These are phyloP conservation scores for Achroia grisella DNA, from an alignment of 1,140 invertebrate genomes.

Conservation along the genomic window DNA sequence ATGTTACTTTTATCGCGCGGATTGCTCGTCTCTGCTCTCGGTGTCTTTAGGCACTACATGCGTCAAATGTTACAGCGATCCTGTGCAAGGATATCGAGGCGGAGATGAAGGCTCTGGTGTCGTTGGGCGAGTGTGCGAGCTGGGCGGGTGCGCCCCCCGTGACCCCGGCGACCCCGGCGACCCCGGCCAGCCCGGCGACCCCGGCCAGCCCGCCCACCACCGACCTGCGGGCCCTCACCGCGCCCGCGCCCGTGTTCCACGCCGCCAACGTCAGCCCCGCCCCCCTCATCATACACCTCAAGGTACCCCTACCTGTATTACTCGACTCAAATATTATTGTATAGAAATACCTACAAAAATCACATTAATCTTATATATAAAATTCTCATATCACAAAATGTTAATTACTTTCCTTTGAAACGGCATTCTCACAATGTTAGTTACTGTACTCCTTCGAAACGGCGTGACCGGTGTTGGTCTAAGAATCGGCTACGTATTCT, in stretches of 20 bases:
- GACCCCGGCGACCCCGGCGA: not conserved
- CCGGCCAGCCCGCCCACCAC: not conserved
- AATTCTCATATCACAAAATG: no score
- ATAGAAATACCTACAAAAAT: no score
- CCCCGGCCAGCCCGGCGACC: not conserved
- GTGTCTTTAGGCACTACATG: no score
- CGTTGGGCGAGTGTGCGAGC: conserved; percentile 15
- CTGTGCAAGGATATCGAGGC: conserved; percentile 51
- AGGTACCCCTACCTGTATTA: conserved; percentile 22
- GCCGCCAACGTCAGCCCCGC: conserved; percentile 29
- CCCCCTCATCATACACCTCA: conserved; percentile 33
- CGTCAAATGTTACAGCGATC: conserved; percentile 37
- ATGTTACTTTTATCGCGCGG: no score
- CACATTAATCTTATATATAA: no score
- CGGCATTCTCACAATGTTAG: no score
- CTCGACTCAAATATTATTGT: no score
- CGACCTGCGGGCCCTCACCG: not conserved
- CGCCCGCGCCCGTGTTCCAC: not conserved
- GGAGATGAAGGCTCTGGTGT: conserved; percentile 35
- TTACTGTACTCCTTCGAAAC: no score
- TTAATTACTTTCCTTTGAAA: no score
- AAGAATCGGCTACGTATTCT: no score
- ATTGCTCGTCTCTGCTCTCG: no score
- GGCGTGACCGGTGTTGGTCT: no score
- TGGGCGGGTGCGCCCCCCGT: not conserved